These are phyloP conservation scores for Peromyscus attwateri DNA, from an alignment of 2,797 vertebrate species.

Conservation along the genomic window DNA sequence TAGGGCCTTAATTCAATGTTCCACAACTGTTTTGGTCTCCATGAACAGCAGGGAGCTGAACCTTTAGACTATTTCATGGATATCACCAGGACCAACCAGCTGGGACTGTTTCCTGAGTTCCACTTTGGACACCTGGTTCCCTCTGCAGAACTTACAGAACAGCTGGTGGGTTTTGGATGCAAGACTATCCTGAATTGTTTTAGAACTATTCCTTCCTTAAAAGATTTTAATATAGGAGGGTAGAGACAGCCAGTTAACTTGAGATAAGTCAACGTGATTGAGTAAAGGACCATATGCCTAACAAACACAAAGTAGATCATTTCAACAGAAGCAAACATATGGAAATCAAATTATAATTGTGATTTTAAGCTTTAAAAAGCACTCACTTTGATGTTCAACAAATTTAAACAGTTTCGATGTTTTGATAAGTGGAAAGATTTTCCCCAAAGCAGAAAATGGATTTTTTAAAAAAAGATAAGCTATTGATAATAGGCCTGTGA, in stretches of 20 bases:
- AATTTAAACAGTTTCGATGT: background rate
- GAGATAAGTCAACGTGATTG: background rate
- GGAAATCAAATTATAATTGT: background rate
- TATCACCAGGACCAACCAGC: background rate
- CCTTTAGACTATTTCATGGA: background rate
- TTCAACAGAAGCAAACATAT: background rate
- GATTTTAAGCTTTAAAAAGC: background rate
- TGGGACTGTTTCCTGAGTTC: background rate
- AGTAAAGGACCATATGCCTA: background rate
- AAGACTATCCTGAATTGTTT: background rate
- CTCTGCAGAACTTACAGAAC: background rate
- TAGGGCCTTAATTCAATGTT: background rate
- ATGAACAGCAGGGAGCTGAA: background rate
- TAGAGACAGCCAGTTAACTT: background rate
- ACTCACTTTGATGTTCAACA: background rate
- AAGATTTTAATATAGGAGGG: background rate
- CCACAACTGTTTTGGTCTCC: background rate
- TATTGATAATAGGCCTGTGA: background rate
- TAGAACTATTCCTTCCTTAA: background rate
- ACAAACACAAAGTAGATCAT: background rate
- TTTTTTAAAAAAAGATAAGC: background rate
- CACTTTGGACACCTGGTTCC: background rate
- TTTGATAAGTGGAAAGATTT: constrained; percentile 47
- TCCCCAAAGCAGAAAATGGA: background rate
- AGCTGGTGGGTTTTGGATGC: background rate